A percentile compares a stretch with the other conserved stretches of the same genome.
phyloP scores from a whole-genome alignment of 1,140 invertebrate species.

The Solenopsis invicta region DNA sequence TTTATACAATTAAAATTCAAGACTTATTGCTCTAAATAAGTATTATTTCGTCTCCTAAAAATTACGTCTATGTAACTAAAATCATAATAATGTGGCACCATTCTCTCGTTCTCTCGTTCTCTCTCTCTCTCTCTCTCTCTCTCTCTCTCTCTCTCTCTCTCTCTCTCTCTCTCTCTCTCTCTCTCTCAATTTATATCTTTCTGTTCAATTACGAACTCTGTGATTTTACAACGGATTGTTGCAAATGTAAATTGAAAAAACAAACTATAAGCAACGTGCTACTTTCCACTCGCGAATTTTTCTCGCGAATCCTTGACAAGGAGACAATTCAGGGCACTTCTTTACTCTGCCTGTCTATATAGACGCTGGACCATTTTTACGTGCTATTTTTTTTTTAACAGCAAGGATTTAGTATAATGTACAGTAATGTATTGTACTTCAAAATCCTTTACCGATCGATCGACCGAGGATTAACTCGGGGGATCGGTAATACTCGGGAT shows the following conservation, averaged over 20 bases:
- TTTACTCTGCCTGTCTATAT: constrained; percentile 76
- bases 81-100: constrained; percentile 76
- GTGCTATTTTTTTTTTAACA: constrained; percentile 74
- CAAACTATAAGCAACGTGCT: constrained; percentile 67
- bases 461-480: constrained; percentile 32
- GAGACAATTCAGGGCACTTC: constrained; percentile 78
- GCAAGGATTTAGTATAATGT: constrained; percentile 78
- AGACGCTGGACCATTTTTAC: constrained; percentile 73
- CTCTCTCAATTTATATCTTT: constrained; percentile 48
- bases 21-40: constrained; percentile 75
- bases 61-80: constrained; percentile 78
- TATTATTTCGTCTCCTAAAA: constrained; percentile 68
- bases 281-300: constrained; percentile 66
- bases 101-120: constrained; percentile 62
- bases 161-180: too few relatives aligned
- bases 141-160: constrained; percentile 66
- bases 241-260: constrained; percentile 66
- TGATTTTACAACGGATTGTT: constrained; percentile 58
- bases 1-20: constrained; percentile 76
- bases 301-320: constrained; percentile 69
- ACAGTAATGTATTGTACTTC: constrained; percentile 78
- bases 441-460: constrained; percentile 73
- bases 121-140: constrained; percentile 65
- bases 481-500: constrained; percentile 73
- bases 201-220: constrained; percentile 49